Evolutionary conservation across 2,113 vertebrate species (phyloP), one percentile per base, ranked within the genome.

Genomic region (Anolis sagrei): DNA sequence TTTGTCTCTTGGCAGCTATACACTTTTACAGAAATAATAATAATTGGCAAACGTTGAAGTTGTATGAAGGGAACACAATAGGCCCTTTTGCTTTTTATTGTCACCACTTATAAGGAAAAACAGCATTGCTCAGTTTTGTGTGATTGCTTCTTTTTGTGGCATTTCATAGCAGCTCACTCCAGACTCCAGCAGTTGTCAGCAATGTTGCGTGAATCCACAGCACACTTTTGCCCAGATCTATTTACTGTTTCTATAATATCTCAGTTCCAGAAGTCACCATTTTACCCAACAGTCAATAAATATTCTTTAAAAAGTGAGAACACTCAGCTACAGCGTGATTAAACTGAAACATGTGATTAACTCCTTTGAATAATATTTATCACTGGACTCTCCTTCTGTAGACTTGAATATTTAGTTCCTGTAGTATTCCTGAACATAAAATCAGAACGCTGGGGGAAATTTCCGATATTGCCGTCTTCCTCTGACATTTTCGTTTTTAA

Each of bases 1-100:
- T 95, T 96, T 94, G 93, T 95, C 90, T 96, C 92, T 94, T 90
- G 96, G 96, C 96, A 97, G 96, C 96, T 97, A 96, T 92, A 92
- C 93, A 92, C 29, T 86, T 95, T 44, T 44, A 44, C 92, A 95
- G 94, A 92, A 93, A 93, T 94, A 96, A 93, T 94, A 96, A 92
- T 81, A 93, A 86, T 94, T 93, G 90, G 87, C 91, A 95, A 90
- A 88, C 48, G 92, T 86, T 66, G 91, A 89, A 54, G 70, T 48
- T 92, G 51, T 95, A 88, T 88, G 81, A 88, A 93, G 93, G 85
- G 91, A 94, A 91, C 93, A 91, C 39, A 93, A 74, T 93, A 93
- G 90, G 58, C 51, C 51, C 48, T n/a, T 61, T 11, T 44, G 25
- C 14, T 48, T 14, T 39, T 19, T 61, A 14, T 44, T 18, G 18